These are phyloP conservation scores for Dascyllus trimaculatus DNA, from an alignment of 2,113 vertebrate species.

Conservation along the genomic window DNA sequence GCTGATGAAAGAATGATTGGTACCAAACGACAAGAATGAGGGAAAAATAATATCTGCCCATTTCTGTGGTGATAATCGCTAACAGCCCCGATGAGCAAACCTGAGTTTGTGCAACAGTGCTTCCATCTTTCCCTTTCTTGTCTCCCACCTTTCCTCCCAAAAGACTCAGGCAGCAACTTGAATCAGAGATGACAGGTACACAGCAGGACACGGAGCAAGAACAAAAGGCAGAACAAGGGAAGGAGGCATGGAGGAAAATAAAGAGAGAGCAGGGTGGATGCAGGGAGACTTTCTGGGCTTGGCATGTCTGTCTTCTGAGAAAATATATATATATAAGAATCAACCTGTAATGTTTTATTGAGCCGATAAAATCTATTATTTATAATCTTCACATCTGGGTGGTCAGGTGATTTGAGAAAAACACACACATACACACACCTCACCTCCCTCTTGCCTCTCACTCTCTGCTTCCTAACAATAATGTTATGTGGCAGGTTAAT, in stretches of 20 bases:
- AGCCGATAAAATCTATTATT: conserved; percentile 56
- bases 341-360: conserved; percentile 59
- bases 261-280: conserved; percentile 20
- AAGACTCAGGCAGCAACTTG: conserved; percentile 38
- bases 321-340: conserved; percentile 26
- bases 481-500: conserved; percentile 5
- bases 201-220: conserved; percentile 42
- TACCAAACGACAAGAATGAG: conserved; percentile 12
- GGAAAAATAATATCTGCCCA: conserved; percentile 16
- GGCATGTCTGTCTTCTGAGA: conserved; percentile 20
- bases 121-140: conserved; percentile 26
- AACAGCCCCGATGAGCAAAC: conserved; percentile 28
- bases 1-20: conserved; percentile 1
- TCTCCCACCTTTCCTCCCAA: conserved; percentile 28
- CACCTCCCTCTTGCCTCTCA: background rate
- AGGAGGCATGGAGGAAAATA: conserved; percentile 24
- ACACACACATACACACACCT: no score
- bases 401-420: conserved; percentile 23
- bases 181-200: conserved; percentile 62
- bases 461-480: background rate
- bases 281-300: conserved; percentile 10
- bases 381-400: conserved; percentile 43
- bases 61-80: conserved; percentile 32
- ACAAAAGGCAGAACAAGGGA: conserved; percentile 40
- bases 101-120: conserved; percentile 39